Evolutionary conservation across 2,113 vertebrate genomes (phyloP).

Genomic region (Puffinus mauretanicus): DNA sequence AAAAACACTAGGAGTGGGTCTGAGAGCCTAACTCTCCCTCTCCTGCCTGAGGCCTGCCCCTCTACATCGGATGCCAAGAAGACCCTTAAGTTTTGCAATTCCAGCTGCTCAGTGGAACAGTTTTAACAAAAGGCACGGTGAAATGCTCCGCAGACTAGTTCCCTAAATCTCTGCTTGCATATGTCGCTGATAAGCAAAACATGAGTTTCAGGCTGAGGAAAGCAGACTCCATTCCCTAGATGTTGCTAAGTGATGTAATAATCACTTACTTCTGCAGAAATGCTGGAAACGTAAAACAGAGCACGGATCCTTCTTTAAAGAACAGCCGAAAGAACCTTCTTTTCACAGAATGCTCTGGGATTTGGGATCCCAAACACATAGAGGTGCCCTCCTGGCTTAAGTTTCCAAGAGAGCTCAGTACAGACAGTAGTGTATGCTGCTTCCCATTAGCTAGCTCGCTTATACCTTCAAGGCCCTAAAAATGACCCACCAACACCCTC

Average conservation of each 20-base stretch:
- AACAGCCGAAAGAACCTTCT: not conserved
- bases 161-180: not conserved
- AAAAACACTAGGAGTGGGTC: not conserved
- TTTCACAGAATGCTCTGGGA: not conserved
- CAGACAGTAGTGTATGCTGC: not conserved
- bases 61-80: not conserved
- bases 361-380: not conserved
- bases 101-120: not conserved
- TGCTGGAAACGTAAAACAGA: not conserved
- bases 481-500: not conserved
- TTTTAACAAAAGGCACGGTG: not conserved
- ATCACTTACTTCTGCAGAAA: not conserved
- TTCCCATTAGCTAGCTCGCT: not conserved
- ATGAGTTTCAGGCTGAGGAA: not conserved
- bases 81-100: not conserved
- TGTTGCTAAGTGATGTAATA: not conserved
- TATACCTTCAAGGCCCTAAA: not conserved
- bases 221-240: not conserved
- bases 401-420: not conserved
- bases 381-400: not conserved
- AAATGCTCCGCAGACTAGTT: not conserved
- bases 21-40: not conserved
- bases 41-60: not conserved
- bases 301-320: not conserved
- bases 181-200: not conserved